Evolutionary conservation across 2,113 vertebrate species (phyloP).

Genomic region (Actenoides hombroni): DNA sequence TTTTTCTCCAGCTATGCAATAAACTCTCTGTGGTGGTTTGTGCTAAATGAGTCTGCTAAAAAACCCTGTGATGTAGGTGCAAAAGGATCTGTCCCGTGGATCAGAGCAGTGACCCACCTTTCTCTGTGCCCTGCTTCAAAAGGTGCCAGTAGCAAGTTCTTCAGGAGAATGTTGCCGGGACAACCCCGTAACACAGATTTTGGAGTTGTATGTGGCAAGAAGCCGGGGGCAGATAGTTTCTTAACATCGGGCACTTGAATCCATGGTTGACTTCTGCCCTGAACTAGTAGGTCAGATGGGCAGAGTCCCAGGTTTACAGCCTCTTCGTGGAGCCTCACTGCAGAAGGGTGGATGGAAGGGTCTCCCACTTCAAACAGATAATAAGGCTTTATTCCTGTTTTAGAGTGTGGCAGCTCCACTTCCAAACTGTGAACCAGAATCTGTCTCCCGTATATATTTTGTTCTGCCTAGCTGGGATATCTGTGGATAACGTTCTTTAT

Average conservation of each 20-base stretch:
- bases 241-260: background rate
- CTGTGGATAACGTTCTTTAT: background rate
- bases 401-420: background rate
- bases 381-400: background rate
- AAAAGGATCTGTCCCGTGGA: background rate
- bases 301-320: background rate
- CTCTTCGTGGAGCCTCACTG: background rate
- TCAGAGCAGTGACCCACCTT: background rate
- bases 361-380: background rate
- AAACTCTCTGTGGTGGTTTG: background rate
- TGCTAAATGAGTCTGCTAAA: background rate
- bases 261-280: background rate
- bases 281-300: background rate
- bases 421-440: background rate
- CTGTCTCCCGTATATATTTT: background rate
- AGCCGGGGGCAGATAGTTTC: background rate
- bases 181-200: background rate
- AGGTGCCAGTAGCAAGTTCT: background rate
- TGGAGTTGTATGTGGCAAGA: background rate
- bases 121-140: background rate
- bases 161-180: background rate
- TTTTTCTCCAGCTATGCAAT: background rate
- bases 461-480: background rate
- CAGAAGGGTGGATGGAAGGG: background rate
- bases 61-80: background rate